Base-by-base conservation (phyloP, 2,888 invertebrate species). In the Drosophila stalkeri region DNA sequence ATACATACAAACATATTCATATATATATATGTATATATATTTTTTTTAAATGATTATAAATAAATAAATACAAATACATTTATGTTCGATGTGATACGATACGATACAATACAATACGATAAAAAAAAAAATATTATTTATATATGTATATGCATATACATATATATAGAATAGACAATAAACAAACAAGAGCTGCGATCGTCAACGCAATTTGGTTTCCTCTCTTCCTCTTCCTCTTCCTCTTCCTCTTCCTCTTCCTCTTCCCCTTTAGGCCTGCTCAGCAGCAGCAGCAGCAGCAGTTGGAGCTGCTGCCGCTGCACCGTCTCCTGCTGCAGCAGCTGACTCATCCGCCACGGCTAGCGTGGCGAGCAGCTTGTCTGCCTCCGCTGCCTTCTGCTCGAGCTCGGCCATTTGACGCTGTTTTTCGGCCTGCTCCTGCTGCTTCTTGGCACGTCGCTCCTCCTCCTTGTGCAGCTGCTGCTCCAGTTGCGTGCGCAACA, bases 401-500 rank as follows among this genome's bases (percentile, higher is more conserved):
- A 89, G 54, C 27, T 86, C 81, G n/a, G 74, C 61, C 18, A 78
- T 52, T 23, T 75, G 63, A n/a, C 70, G 87, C 54, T 90, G 82
- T 54, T 86, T 90, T 14, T 89, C 88, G 52, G 76, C 82, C 51
- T 52, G 74, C 16, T 71, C 85, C 46, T 60, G 64, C 37, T 72
- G 87, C 49, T 87, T 84, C 59, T 89, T 87, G 65, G 87, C 85
- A 3, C 85, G 85, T 1, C 59, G 66, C 74, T 90, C 87, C 77
- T 86, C 90, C 74, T 86, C 87, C 55, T 88, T 85, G 14, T 43
- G 70, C 64, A 87, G 77, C 57, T 81, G 80, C 14, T 79, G 80
- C 75, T 91, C 91, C 73, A 92, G 52, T 74, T 92, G 92, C 9
- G 81, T 77, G 60, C 93, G 92, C 81, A 93, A 76, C 37, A 90